Conservation (phyloP, 2,888 invertebrate species). For the Machimus rusticus region DNA sequence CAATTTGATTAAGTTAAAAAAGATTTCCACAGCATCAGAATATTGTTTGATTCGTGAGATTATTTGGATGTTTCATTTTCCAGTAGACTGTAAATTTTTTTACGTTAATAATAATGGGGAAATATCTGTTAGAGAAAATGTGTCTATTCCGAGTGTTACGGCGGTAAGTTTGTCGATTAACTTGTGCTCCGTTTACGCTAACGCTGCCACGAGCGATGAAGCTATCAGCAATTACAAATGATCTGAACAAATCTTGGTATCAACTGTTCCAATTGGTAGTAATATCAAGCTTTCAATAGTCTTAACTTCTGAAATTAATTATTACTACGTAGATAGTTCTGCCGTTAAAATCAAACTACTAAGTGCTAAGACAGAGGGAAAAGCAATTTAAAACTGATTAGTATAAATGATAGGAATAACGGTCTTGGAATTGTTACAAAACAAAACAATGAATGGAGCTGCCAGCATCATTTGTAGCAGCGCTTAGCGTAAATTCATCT, state of each 20-base stretch:
- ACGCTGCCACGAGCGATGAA: background rate
- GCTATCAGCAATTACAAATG: background rate
- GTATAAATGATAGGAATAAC: no score
- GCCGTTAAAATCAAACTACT: background rate
- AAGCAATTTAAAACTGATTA: no score
- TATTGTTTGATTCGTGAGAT: slow-evolving; percentile 59
- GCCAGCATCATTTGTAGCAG: no score
- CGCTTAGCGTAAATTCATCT: no score
- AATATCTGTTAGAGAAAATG: slow-evolving; percentile 53
- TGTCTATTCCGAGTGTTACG: slow-evolving; percentile 56
- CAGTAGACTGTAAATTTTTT: slow-evolving; percentile 57
- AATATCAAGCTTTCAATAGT: background rate
- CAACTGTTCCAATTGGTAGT: background rate
- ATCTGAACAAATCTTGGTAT: background rate
- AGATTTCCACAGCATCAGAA: slow-evolving; percentile 56
- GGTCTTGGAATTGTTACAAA: no score
- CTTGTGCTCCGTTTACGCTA: background rate
- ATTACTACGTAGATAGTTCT: background rate
- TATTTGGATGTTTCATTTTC: slow-evolving; percentile 59
- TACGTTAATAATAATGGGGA: slow-evolving; percentile 46
- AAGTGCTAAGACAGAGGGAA: background rate
- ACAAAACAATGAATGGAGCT: background rate
- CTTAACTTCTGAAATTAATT: background rate
- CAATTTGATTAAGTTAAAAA: slow-evolving; percentile 48
- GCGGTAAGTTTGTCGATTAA: slow-evolving; percentile 52